phyloP scores from a whole-genome alignment of 2,888 invertebrate genomes.

The Aleiodes leptofemur region DNA sequence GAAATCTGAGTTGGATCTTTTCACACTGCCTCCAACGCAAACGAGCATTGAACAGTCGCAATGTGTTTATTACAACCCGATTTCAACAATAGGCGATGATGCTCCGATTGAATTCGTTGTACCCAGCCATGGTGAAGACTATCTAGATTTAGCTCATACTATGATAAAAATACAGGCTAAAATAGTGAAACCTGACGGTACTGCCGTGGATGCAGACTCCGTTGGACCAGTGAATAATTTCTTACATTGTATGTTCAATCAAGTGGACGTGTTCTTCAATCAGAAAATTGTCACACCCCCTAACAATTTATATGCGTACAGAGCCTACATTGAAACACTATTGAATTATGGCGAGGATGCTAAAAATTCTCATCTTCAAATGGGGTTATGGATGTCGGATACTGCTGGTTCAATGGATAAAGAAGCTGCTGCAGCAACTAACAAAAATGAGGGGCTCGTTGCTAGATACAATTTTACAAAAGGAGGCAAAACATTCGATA shows the following conservation, averaged over 20 bases:
- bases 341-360: slow-evolving; percentile 1
- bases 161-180: not conserved
- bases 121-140: slow-evolving; percentile 8
- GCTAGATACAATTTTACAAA: no score
- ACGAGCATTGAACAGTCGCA: not conserved
- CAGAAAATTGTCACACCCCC: no score
- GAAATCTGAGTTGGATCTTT: not conserved
- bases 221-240: no score
- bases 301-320: not conserved
- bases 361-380: not conserved
- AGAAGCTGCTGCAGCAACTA: no score
- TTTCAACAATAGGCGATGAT: not conserved
- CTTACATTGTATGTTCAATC: no score
- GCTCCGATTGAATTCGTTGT: slow-evolving; percentile 1
- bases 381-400: no score
- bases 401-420: no score
- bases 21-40: not conserved
- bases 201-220: no score
- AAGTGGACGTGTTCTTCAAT: no score
- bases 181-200: not conserved
- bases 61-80: slow-evolving; percentile 1
- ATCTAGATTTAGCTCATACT: not conserved
- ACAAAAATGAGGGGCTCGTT: no score
- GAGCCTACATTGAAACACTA: not conserved
- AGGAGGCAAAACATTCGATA: not conserved